Percentiles rank a stretch among this genome's conserved stretches.
These are phyloP conservation scores for Sphaerophoria rueppellii DNA, from an alignment of 2,888 invertebrate species.

Conservation along the genomic window DNA sequence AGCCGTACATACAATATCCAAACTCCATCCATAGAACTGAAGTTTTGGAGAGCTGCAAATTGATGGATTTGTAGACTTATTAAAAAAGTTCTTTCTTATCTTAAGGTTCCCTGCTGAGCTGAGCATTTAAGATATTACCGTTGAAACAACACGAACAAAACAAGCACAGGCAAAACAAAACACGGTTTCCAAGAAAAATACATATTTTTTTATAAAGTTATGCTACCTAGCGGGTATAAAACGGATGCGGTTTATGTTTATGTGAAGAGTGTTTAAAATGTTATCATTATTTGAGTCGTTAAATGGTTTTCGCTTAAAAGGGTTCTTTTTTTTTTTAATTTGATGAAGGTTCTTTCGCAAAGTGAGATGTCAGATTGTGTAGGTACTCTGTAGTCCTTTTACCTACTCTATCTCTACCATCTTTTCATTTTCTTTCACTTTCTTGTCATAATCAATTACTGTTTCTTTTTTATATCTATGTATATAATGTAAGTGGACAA, in stretches of 20 bases:
- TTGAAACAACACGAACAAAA: constrained; percentile 7
- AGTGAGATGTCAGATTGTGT: constrained; percentile 37
- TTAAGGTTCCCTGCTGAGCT: constrained; percentile 25
- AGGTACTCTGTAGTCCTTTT: constrained; percentile 6
- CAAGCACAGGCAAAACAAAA: neutral
- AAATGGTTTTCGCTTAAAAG: constrained; percentile 50
- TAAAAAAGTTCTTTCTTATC: constrained; percentile 56
- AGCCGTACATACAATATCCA: neutral
- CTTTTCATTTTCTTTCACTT: constrained; percentile 32
- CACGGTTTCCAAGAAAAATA: neutral
- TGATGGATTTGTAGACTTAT: constrained; percentile 65
- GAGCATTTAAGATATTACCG: constrained; percentile 19
- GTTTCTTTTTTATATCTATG: constrained; percentile 25
- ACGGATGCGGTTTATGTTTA: constrained; percentile 30
- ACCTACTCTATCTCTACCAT: constrained; percentile 24
- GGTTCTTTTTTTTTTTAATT: constrained; percentile 24
- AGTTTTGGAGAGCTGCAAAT: constrained; percentile 54
- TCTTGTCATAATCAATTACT: constrained; percentile 55
- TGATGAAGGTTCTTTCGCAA: constrained; percentile 50
- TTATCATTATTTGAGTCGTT: constrained; percentile 49
- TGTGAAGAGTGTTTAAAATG: constrained; percentile 50
- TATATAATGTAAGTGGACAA: constrained; percentile 33
- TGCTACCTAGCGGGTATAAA: neutral
- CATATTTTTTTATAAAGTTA: no score
- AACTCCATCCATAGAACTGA: constrained; percentile 7